Percentiles rank a stretch among this genome's conserved stretches.
phyloP scores from a whole-genome alignment of 2,888 invertebrate species.

The Leucophenga montana region DNA sequence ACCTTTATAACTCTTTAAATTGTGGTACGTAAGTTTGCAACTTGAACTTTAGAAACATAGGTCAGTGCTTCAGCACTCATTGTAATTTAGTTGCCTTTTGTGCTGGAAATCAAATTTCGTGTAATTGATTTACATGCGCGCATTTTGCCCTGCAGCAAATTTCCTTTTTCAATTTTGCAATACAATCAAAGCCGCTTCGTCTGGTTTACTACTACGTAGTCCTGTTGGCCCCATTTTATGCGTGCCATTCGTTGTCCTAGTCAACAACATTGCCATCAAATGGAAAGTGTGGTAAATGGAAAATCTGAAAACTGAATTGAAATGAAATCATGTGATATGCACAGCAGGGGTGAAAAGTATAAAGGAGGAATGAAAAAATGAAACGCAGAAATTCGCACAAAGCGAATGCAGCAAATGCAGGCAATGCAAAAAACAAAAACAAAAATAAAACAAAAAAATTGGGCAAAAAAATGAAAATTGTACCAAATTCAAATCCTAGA shows the following conservation, averaged over 20 bases:
- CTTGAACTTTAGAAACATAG: background rate
- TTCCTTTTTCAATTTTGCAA: conserved; percentile 14
- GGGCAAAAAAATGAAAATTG: no score
- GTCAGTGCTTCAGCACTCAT: background rate
- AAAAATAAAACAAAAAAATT: conserved; percentile 1
- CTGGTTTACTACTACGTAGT: background rate
- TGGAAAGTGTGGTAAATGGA: conserved; percentile 30
- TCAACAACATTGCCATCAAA: background rate
- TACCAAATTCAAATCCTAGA: conserved; percentile 15
- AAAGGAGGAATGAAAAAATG: background rate
- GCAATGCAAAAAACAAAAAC: background rate
- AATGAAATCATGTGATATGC: conserved; percentile 29
- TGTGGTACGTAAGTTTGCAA: background rate
- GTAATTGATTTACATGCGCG: no score
- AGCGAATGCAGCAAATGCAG: background rate
- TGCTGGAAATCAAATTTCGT: no score
- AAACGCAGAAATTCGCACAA: background rate
- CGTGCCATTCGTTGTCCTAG: background rate
- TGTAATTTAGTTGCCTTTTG: background rate
- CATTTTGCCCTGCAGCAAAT: background rate
- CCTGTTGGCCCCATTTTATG: conserved; percentile 11
- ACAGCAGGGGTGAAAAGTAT: background rate
- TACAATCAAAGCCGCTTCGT: conserved; percentile 2
- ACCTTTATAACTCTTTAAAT: background rate
- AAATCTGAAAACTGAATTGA: conserved; percentile 38